These are phyloP conservation scores for Meandrina meandrites DNA, from an alignment of 92 coral and sea anemone species.

Conservation along the genomic window DNA sequence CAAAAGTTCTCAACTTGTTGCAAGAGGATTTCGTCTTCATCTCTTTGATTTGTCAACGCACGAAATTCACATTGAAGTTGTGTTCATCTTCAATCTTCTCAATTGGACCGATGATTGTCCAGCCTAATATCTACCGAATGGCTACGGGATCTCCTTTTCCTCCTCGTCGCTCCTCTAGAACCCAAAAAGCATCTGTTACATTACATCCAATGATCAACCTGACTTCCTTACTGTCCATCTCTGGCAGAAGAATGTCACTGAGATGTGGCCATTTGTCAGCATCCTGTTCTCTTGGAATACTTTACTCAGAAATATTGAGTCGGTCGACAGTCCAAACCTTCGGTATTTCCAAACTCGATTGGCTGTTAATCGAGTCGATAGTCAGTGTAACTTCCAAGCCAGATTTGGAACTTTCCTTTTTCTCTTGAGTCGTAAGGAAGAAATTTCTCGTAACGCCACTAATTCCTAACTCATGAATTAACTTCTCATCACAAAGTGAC, in stretches of 20 bases:
- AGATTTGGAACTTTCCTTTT: not conserved
- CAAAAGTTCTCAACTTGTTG: not conserved
- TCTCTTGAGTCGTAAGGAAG: constrained; percentile 9
- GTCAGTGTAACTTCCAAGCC: not conserved
- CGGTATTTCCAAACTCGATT: not conserved
- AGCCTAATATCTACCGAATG: too few relatives aligned
- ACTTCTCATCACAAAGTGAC: not conserved
- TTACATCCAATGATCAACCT: not conserved
- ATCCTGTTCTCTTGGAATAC: constrained; percentile 12
- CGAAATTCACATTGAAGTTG: too few relatives aligned
- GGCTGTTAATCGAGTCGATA: not conserved
- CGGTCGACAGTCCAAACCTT: not conserved
- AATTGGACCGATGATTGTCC: too few relatives aligned
- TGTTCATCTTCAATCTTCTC: too few relatives aligned
- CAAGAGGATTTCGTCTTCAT: too few relatives aligned
- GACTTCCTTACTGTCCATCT: constrained; percentile 6
- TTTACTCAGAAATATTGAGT: constrained; percentile 2
- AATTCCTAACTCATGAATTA: not conserved
- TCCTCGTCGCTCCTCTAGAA: not conserved
- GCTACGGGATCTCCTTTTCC: too few relatives aligned
- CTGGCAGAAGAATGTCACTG: not conserved
- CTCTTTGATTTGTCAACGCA: too few relatives aligned
- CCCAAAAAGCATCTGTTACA: not conserved
- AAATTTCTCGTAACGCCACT: not conserved
- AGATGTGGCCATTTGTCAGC: constrained; percentile 21